Base-by-base conservation (phyloP, 1,140 invertebrate species). In the Ceratitis capitata region DNA sequence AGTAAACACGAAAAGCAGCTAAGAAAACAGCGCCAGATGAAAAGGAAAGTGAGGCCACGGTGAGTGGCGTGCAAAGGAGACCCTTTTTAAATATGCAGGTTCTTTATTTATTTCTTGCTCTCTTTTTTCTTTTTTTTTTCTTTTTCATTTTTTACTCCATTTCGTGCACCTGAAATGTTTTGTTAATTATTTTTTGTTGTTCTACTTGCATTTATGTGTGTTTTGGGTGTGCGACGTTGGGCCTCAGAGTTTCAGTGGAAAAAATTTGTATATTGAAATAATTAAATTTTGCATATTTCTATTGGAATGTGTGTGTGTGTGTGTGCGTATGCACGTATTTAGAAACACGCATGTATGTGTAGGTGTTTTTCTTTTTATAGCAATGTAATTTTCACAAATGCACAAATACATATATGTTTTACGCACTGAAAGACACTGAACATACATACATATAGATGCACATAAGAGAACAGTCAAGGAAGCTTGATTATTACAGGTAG, bases 21-120 rank as follows among this genome's bases (percentile, higher is more conserved):
- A 78, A 78, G 69, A 78, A 78, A 78, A 78, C 69, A 78, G 42
- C 42, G 42, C 39, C 69, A 78, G 16, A 26, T 45, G 69, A 78
- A 78, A 78, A 45, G 16, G 69, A 45, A 78, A 78, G 69, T 45
- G 69, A 23, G 69, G 16, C 2, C 35, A 74, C 42, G 45, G 69
- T 74, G 69, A 42, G 64, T 23, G 2, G 5, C 39, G 42, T 78
- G 4, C 4, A 45, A 78, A n/a, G 69, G 45, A 42, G 69, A 78
- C 69, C 69, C 69, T 78, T 78, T 74, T 78, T 78, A 78, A 78
- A 78, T 78, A 78, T 47, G 69, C 69, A 78, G 69, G 69, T 26
- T 78, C 35, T 16, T 3, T 7, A 16, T 45, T 78, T 78, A 14
- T 35, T 3, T 10, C 42, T 23, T 42, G 12, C 39, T 45, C 23